Evolutionary conservation across 2,888 invertebrate genomes (phyloP), one percentile per base, ranked within the genome.

Genomic region (Drosophila stalkeri): DNA sequence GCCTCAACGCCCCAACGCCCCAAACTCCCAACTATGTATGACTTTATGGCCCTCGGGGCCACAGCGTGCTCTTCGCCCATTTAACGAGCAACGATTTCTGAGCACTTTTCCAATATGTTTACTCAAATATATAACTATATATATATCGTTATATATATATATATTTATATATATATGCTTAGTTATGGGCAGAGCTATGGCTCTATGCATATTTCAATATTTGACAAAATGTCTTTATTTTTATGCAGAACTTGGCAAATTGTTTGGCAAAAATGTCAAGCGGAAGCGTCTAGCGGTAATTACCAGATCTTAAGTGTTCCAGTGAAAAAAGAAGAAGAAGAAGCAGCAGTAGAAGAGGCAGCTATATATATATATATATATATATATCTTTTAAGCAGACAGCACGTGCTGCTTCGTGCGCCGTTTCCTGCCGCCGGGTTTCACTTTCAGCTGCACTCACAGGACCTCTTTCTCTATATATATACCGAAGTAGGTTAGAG

Each of bases 161-260:
- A 14, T 37, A 20, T 20, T 16, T 2, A 20, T 52, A 37, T 20
- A 20, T 14, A 23, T 23, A 37, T 37, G 16, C 16, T 14, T 35
- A 63, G 62, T n/a, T 47, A 49, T 37, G 4, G 12, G 14, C 14
- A 14, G 12, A 37, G 31, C 12, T 51, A 51, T 33, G 20, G 14
- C 18, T 54, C 20, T 23, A 54, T 56, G 49, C 47, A 55, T 66
- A 74, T 66, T 63, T 18, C 43, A 39, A 51, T 46, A 49, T 72
- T 68, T 62, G 76, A 59, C 56, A 65, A 86, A 81, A 86, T 86
- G 85, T 89, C 85, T 86, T 80, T 90, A 86, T 86, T 89, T 88
- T 90, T 86, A 86, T 71, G 74, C 77, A 63, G 81, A 90, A 89
- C 64, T 71, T 67, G 62, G 56, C 62, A 75, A 80, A 70, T 64